Base-by-base conservation (phyloP, 2,888 invertebrate genomes). In the Xylota sylvarum region DNA sequence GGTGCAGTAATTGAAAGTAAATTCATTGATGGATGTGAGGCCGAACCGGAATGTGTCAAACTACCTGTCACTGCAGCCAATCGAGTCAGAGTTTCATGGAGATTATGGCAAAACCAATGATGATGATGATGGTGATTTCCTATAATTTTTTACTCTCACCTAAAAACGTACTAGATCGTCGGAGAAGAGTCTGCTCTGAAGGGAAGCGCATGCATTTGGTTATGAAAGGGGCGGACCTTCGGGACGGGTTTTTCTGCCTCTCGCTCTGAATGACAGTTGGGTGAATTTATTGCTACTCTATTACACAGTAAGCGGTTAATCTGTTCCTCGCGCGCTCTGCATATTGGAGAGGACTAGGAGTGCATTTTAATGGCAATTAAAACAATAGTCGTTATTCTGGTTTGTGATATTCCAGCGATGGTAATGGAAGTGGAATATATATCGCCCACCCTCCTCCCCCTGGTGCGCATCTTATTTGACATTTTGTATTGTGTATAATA, bases 301-400 rank as follows among this genome's bases (percentile, higher is more conserved):
- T 86, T 86, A 81, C 86, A 86, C 86, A 82, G 86, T 82, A 82
- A 86, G 82, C 82, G 77, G 72, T 86, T 86, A 86, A 86, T 86
- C 86, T 82, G 77, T 62, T 73, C 67, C 73, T 67, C 65, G 52
- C 70, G 56, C 60, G 48, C 80, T 80, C 74, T 76, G 70, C 58
- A 80, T 79, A 70, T 64, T 43, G 55, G 72, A 65, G 70, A 35
- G 65, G 58, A 55, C 37, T 37, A 81, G 40, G 77, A 72, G 43
- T 70, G 78, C 87, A 87, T 79, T 87, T 87, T 87, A 87, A 87
- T 87, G 87, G 87, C 87, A 87, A 87, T 87, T 87, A 87, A 83
- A 79, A 79, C 87, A 87, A 87, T 87, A 86, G 86, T 82, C 77
- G 86, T 86, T 82, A 82, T 77, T 67, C 86, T 86, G 86, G 86